Evolutionary conservation across 2,113 vertebrate genomes (phyloP).

Genomic region (Apteryx mantelli): DNA sequence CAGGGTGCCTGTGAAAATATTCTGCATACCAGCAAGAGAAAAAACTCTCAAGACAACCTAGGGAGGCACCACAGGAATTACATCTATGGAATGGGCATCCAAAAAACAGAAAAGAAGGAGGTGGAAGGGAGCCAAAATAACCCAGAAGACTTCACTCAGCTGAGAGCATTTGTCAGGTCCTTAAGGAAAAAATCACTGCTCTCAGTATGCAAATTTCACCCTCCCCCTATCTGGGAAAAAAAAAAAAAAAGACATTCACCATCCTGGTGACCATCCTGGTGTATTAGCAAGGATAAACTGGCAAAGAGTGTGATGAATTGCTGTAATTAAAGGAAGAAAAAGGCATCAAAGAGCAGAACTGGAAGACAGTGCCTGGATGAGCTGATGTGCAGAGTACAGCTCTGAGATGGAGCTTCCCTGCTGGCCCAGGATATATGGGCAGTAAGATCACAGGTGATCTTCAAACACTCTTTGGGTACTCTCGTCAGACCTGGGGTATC

Average conservation of each 20-base stretch:
- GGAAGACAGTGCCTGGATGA: background rate
- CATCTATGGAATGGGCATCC: background rate
- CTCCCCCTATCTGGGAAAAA: background rate
- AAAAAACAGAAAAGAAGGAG: background rate
- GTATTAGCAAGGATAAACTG: background rate
- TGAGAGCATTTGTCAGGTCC: background rate
- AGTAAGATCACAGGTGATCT: background rate
- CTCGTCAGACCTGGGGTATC: background rate
- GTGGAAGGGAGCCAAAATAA: background rate
- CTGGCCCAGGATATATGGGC: background rate
- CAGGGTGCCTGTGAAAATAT: conserved; percentile 14
- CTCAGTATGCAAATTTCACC: conserved; percentile 3
- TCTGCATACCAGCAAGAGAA: conserved; percentile 25
- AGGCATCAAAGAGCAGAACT: background rate
- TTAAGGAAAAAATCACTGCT: background rate
- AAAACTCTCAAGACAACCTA: conserved; percentile 36
- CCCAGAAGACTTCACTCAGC: background rate
- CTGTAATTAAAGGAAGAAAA: conserved; percentile 19
- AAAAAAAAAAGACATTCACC: background rate
- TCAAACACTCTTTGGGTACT: background rate
- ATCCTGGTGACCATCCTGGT: fast-evolving
- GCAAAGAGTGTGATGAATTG: background rate
- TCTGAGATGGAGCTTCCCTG: background rate
- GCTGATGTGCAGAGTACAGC: background rate
- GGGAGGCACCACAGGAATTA: background rate